Percentiles rank a stretch among this genome's conserved stretches.
phyloP scores from a whole-genome alignment of 2,888 invertebrate species.

The Cantharis rufa region DNA sequence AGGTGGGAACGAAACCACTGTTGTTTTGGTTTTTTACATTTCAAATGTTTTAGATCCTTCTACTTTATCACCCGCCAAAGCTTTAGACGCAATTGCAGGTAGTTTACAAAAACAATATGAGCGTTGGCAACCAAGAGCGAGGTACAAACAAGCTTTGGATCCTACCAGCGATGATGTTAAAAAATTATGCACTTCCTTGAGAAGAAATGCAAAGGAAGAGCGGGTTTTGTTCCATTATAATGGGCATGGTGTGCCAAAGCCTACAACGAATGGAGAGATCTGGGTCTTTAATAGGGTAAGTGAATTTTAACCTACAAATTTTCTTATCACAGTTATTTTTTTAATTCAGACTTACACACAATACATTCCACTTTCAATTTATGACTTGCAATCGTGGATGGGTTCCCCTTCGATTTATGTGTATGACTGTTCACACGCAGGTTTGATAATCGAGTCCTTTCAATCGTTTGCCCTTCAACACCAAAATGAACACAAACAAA shows the following conservation, averaged over 20 bases:
- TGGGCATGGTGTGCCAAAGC: conserved; percentile 98
- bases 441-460: conserved; percentile 91
- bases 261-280: conserved; percentile 97
- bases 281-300: conserved; percentile 97
- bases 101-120: conserved; percentile 96
- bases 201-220: conserved; percentile 97
- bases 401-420: conserved; percentile 98
- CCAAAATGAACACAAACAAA: conserved; percentile 70
- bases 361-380: conserved; percentile 98
- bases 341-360: conserved; percentile 88
- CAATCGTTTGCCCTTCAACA: conserved; percentile 89
- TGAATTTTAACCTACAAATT: conserved; percentile 16
- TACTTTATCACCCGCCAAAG: conserved; percentile 86
- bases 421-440: conserved; percentile 98
- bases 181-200: conserved; percentile 90
- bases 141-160: conserved; percentile 96
- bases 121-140: conserved; percentile 96
- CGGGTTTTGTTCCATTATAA: conserved; percentile 99
- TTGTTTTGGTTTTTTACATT: background rate
- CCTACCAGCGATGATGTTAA: conserved; percentile 98
- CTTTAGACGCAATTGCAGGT: conserved; percentile 88
- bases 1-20: conserved; percentile 61
- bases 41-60: conserved; percentile 70
- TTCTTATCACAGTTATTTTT: background rate
- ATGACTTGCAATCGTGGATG: conserved; percentile 99